Percentiles rank a stretch among this genome's conserved stretches.
phyloP scores from a whole-genome alignment of 2,797 vertebrate genomes.

The Tokudaia tokunoshimensis region DNA sequence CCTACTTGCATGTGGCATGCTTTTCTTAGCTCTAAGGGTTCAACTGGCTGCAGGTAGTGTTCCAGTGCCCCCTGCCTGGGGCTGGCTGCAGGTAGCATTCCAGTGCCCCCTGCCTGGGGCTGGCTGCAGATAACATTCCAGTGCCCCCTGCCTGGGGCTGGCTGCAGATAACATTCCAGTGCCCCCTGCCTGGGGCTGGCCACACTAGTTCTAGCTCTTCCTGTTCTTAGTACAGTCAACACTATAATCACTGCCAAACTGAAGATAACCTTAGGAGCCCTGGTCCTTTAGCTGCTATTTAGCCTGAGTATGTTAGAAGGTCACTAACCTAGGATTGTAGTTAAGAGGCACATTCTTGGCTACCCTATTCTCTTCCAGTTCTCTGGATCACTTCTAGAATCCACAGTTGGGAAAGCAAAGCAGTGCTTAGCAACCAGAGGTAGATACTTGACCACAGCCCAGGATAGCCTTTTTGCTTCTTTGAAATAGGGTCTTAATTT shows the following conservation, averaged over 20 bases:
- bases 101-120: background rate
- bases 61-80: background rate
- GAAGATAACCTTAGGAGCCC: background rate
- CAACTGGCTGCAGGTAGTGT: background rate
- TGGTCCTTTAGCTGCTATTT: background rate
- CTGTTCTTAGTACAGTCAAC: background rate
- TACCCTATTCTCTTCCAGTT: background rate
- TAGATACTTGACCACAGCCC: background rate
- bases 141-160: background rate
- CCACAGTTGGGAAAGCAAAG: rapidly evolving
- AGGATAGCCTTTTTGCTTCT: background rate
- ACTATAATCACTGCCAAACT: background rate
- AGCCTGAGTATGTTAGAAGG: background rate
- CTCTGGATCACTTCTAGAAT: background rate
- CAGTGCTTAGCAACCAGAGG: too few relatives aligned
- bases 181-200: background rate
- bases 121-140: background rate
- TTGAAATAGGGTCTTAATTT: background rate
- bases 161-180: background rate
- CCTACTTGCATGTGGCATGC: background rate
- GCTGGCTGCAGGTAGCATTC: background rate
- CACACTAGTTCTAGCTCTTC: background rate
- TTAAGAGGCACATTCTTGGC: background rate
- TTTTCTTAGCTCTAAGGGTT: background rate
- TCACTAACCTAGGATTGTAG: background rate